Conservation (phyloP, 1,140 invertebrate species). For the Zelostemma sp. region DNA sequence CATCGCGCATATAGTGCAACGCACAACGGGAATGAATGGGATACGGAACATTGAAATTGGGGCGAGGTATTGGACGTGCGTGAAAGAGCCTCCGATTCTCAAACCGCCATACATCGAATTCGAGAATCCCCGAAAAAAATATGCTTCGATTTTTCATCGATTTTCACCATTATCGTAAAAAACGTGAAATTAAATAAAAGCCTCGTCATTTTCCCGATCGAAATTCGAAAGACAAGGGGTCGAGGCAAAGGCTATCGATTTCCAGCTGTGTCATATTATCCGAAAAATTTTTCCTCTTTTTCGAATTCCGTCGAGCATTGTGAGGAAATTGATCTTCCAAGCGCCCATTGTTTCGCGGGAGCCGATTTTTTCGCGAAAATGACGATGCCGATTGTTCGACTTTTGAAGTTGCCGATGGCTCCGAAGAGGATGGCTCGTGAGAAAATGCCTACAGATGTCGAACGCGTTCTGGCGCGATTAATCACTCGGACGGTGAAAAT, state of each 20-base stretch:
- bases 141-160: background rate
- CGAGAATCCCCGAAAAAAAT: background rate
- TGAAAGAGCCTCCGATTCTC: background rate
- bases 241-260: background rate
- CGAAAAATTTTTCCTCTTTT: background rate
- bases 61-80: too few species aligned
- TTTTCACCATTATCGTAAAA: background rate
- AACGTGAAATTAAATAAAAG: too few species aligned
- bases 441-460: background rate
- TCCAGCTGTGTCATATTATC: background rate
- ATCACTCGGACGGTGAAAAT: too few species aligned
- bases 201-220: too few species aligned
- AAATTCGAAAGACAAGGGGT: too few species aligned
- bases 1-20: too few species aligned
- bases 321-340: background rate
- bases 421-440: background rate
- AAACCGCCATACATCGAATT: background rate
- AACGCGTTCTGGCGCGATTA: background rate
- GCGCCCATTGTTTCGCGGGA: background rate
- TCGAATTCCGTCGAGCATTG: background rate
- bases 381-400: background rate
- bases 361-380: constrained; percentile 1
- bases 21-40: too few species aligned
- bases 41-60: too few species aligned
- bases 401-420: background rate